Conservation (phyloP, 1,140 invertebrate genomes). For the Anoplophora glabripennis region DNA sequence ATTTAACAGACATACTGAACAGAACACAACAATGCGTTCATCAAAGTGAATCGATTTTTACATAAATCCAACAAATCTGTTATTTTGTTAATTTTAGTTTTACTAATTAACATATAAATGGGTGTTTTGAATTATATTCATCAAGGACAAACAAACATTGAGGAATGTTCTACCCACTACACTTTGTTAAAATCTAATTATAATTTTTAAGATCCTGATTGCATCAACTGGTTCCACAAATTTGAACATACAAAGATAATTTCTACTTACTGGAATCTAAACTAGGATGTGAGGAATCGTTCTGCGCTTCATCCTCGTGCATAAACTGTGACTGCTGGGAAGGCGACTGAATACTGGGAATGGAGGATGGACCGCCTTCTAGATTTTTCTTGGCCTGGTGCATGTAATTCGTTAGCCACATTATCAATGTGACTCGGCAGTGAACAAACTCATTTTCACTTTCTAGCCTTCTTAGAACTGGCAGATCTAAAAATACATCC, state of each 20-base stretch:
- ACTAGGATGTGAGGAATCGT: constrained; percentile 41
- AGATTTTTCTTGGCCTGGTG: constrained; percentile 51
- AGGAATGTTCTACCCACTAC: too few relatives aligned
- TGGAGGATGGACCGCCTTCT: constrained; percentile 20
- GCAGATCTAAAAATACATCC: constrained; percentile 53
- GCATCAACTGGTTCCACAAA: too few relatives aligned
- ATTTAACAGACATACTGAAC: too few relatives aligned
- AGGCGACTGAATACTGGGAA: constrained; percentile 6
- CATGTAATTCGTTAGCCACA: constrained; percentile 84
- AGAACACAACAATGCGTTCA: too few relatives aligned
- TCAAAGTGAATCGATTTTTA: too few relatives aligned
- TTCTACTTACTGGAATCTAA: constrained; percentile 44
- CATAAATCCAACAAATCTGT: too few relatives aligned
- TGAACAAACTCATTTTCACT: constrained; percentile 66
- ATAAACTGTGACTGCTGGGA: neutral
- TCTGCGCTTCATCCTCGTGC: constrained; percentile 41
- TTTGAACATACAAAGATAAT: too few relatives aligned
- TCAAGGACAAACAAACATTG: neutral
- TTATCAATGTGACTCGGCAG: constrained; percentile 81
- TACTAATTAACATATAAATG: too few relatives aligned
- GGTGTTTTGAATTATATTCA: neutral
- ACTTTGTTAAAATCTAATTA: neutral
- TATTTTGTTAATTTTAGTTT: too few relatives aligned
- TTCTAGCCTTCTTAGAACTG: constrained; percentile 54
- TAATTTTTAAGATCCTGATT: too few relatives aligned